Evolutionary conservation across 2,888 invertebrate species (phyloP).

Genomic region (Drosophila paramelanica): DNA sequence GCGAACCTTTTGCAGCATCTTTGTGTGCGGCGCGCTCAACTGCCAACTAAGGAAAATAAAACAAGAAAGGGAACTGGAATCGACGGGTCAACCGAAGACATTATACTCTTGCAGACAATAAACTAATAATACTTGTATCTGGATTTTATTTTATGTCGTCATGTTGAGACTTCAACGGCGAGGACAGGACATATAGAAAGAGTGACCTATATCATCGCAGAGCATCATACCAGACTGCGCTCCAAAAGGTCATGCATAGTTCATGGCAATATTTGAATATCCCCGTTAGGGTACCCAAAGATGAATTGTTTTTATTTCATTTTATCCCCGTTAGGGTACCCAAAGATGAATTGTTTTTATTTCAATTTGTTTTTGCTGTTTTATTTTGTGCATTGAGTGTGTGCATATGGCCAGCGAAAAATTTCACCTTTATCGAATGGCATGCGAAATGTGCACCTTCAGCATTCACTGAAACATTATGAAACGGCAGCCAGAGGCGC

Average conservation of each 20-base stretch:
- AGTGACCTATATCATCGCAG: background rate
- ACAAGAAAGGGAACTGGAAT: background rate
- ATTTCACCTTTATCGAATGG: slow-evolving; percentile 67
- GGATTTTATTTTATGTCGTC: background rate
- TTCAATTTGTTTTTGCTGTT: slow-evolving; percentile 21
- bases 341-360: slow-evolving; percentile 44
- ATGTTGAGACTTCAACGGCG: background rate
- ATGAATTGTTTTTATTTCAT: slow-evolving; percentile 46
- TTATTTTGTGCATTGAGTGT: slow-evolving; percentile 29
- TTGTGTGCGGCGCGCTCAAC: slow-evolving; percentile 44
- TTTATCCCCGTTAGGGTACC: slow-evolving; percentile 5
- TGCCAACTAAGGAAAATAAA: slow-evolving; percentile 30
- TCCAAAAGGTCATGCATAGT: background rate
- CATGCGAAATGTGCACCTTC: slow-evolving; percentile 44
- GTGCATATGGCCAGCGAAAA: slow-evolving; percentile 44
- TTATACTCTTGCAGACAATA: slow-evolving; percentile 9
- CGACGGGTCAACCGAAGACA: background rate
- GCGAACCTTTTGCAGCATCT: slow-evolving; percentile 43
- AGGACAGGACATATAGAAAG: background rate
- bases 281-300: slow-evolving; percentile 8
- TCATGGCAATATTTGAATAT: background rate
- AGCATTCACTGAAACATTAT: slow-evolving; percentile 52
- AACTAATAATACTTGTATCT: background rate
- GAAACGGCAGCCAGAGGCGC: slow-evolving; percentile 62
- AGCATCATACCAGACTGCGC: background rate